phyloP scores from a whole-genome alignment of 2,888 invertebrate genomes.

The Isotomurus palustris region DNA sequence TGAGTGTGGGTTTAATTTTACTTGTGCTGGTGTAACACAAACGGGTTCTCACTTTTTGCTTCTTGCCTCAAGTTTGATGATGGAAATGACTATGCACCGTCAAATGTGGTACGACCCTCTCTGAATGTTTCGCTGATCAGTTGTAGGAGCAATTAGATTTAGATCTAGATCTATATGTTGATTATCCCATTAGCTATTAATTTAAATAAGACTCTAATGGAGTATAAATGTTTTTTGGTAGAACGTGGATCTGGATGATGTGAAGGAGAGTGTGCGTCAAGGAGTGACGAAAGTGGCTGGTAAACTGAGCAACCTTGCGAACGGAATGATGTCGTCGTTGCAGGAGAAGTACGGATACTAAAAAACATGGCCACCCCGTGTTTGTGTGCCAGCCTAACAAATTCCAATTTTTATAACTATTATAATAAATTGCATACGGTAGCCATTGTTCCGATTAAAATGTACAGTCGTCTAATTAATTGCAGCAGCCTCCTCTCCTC shows the following conservation, averaged over 20 bases:
- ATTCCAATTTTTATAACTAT: no score
- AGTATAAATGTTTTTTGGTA: constrained; percentile 15
- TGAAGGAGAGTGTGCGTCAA: constrained; percentile 92
- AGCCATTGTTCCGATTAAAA: no score
- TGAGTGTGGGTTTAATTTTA: no score
- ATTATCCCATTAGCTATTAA: neutral
- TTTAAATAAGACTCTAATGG: neutral
- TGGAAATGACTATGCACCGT: constrained; percentile 13
- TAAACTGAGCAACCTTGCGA: constrained; percentile 89
- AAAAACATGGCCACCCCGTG: no score
- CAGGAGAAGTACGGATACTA: constrained; percentile 60
- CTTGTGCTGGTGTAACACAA: no score
- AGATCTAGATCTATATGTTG: no score
- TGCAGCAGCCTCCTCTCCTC: no score
- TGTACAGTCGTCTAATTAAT: no score
- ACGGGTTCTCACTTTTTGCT: neutral
- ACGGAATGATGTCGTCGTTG: constrained; percentile 86
- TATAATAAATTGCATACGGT: no score
- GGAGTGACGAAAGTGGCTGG: constrained; percentile 97
- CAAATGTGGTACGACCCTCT: constrained; percentile 13
- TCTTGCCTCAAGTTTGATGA: neutral
- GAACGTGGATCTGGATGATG: constrained; percentile 81
- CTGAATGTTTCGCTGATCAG: neutral
- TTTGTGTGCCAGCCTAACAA: no score
- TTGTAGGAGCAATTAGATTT: neutral